Evolutionary conservation across 2,888 invertebrate species (phyloP).

Genomic region (Gandaritis pyraliata): DNA sequence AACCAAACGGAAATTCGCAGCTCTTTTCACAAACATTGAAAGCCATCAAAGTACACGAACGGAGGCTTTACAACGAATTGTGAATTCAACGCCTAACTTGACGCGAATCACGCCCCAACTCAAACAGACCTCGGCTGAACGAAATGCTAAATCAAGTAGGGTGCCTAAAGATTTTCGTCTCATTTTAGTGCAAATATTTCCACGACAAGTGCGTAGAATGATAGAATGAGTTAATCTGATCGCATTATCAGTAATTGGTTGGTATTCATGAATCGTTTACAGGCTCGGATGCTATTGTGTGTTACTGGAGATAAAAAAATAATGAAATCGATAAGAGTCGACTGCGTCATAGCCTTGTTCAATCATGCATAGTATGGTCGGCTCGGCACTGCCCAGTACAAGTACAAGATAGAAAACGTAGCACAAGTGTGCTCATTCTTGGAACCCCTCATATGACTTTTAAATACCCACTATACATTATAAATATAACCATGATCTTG

Average conservation of each 20-base stretch:
- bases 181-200: constrained; percentile 18
- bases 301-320: constrained; percentile 59
- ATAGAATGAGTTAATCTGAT: constrained; percentile 28
- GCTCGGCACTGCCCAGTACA: constrained; percentile 47
- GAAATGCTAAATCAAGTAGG: constrained; percentile 26
- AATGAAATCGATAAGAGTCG: constrained; percentile 75
- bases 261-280: constrained; percentile 32
- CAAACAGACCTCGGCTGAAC: constrained; percentile 31
- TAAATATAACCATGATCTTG: neutral
- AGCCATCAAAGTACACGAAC: constrained; percentile 39
- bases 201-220: constrained; percentile 13
- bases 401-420: constrained; percentile 43
- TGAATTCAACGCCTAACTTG: constrained; percentile 43
- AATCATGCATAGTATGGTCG: constrained; percentile 63
- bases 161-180: neutral
- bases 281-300: constrained; percentile 27
- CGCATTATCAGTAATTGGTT: constrained; percentile 26
- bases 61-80: constrained; percentile 46
- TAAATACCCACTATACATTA: no score
- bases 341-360: constrained; percentile 72
- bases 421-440: constrained; percentile 5
- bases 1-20: constrained; percentile 43
- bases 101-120: constrained; percentile 38
- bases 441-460: neutral
- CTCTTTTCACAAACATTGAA: constrained; percentile 50